phyloP scores from a whole-genome alignment of 2,113 vertebrate genomes.

The Axis porcinus region DNA sequence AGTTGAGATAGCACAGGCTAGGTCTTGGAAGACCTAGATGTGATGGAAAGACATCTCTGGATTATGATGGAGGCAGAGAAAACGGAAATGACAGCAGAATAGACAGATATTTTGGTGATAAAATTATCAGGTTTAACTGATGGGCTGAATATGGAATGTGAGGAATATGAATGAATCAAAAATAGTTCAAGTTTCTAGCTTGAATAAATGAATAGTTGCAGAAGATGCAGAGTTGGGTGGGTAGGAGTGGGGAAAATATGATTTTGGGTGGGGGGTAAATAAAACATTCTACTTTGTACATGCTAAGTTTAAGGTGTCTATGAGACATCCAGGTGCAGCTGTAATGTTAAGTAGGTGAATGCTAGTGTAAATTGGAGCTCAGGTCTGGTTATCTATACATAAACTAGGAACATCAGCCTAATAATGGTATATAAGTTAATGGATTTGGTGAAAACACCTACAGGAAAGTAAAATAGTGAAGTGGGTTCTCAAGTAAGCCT shows the following conservation, averaged over 20 bases:
- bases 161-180: neutral
- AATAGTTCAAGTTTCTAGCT: neutral
- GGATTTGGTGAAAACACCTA: neutral
- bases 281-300: neutral
- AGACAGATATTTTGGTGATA: neutral
- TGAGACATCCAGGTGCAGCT: neutral
- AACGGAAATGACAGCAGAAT: neutral
- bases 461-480: neutral
- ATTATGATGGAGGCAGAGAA: neutral
- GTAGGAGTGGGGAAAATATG: neutral
- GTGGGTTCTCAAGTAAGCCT: neutral
- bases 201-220: neutral
- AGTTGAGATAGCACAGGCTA: neutral
- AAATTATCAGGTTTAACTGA: neutral
- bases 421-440: neutral
- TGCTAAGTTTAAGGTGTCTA: neutral
- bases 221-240: neutral
- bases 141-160: neutral
- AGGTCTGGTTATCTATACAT: neutral
- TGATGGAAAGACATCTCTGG: neutral
- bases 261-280: neutral
- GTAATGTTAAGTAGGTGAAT: neutral
- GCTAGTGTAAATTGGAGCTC: neutral
- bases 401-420: neutral
- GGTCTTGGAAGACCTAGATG: neutral